Conservation (phyloP, 2,888 invertebrate species). For the Halocaridina rubra region DNA sequence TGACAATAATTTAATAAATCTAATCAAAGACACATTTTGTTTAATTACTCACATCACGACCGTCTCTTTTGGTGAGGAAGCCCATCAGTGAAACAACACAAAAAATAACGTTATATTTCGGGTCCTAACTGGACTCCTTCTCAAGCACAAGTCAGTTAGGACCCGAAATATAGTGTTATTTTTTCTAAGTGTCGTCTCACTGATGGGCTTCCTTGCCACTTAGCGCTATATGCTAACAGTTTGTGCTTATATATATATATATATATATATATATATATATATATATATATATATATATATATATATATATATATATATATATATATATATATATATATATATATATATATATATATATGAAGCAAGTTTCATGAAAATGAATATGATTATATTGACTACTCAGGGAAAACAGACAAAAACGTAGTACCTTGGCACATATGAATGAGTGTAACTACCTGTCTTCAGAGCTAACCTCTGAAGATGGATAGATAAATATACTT, state of each 20-base stretch:
- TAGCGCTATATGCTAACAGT: too few relatives aligned
- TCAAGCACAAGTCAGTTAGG: too few relatives aligned
- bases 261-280: background rate
- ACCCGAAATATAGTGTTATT: too few relatives aligned
- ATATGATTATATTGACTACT: background rate
- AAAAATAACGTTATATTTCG: too few relatives aligned
- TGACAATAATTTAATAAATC: background rate
- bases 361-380: background rate
- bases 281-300: slow-evolving; percentile 16
- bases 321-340: background rate
- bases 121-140: too few relatives aligned
- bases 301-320: slow-evolving; percentile 16
- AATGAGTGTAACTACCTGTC: too few relatives aligned
- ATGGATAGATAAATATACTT: too few relatives aligned
- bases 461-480: too few relatives aligned
- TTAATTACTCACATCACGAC: background rate
- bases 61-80: slow-evolving; percentile 16
- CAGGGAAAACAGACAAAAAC: background rate
- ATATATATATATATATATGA: background rate
- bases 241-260: background rate
- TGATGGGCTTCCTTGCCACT: too few relatives aligned
- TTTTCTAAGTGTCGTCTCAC: too few relatives aligned
- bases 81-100: too few relatives aligned
- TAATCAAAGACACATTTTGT: background rate
- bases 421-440: too few relatives aligned